A percentile compares a stretch with the other conserved stretches of the same genome.
phyloP scores from a whole-genome alignment of 2,113 vertebrate species.

The Falcunculus frontatus region DNA sequence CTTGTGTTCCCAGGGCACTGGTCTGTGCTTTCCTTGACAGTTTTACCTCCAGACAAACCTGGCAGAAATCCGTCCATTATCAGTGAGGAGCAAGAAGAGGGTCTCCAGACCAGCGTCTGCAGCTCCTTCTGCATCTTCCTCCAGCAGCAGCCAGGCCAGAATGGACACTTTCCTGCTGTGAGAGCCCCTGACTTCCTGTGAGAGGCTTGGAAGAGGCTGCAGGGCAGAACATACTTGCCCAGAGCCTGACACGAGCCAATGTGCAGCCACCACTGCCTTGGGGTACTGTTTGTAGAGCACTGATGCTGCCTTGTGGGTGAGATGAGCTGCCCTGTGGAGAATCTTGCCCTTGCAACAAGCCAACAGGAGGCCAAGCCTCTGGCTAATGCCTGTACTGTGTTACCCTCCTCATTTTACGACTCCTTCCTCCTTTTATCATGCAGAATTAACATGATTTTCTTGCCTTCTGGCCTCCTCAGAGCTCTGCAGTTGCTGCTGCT shows the following conservation, averaged over 20 bases:
- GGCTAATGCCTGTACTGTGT: neutral
- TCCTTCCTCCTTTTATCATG: neutral
- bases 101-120: neutral
- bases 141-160: constrained; percentile 44
- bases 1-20: neutral
- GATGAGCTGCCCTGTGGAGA: neutral
- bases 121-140: neutral
- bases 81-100: constrained; percentile 54
- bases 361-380: neutral
- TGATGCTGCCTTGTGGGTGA: too few relatives aligned
- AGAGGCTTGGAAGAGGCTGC: neutral
- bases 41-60: constrained; percentile 56
- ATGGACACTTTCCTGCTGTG: constrained; percentile 68
- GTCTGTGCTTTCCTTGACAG: constrained; percentile 46
- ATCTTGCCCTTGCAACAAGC: neutral
- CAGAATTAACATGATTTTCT: neutral
- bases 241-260: fast-evolving
- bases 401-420: neutral
- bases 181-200: neutral
- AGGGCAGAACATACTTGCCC: neutral
- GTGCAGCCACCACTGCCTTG: fast-evolving
- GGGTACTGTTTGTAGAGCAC: neutral
- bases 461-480: neutral
- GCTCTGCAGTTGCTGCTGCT: neutral
- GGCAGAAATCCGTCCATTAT: constrained; percentile 45